A percentile compares a stretch with the other conserved stretches of the same genome.
Evolutionary conservation across 2,113 vertebrate genomes (phyloP).

Genomic region (Hydropotes inermis): DNA sequence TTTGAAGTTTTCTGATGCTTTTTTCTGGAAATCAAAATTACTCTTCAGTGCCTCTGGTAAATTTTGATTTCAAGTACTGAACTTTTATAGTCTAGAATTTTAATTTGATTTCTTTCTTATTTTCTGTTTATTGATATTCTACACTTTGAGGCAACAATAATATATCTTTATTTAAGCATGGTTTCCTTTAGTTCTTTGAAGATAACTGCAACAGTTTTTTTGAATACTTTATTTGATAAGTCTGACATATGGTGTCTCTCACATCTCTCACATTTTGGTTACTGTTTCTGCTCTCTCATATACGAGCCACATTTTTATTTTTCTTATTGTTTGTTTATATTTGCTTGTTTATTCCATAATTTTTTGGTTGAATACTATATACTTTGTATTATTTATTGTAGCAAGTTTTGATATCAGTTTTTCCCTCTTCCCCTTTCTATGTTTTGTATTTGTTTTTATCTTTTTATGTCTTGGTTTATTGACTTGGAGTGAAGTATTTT

Average conservation of each 20-base stretch:
- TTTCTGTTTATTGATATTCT: background rate
- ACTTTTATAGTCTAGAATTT: background rate
- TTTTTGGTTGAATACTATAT: background rate
- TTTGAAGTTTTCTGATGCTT: background rate
- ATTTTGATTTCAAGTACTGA: background rate
- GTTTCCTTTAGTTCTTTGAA: background rate
- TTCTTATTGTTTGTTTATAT: background rate
- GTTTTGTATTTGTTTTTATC: background rate
- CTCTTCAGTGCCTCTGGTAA: background rate
- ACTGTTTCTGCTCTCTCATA: background rate
- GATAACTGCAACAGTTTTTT: background rate
- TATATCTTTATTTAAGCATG: background rate
- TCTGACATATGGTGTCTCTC: background rate
- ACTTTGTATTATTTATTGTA: background rate
- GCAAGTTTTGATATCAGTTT: background rate
- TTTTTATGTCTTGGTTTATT: background rate
- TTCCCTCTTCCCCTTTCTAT: background rate
- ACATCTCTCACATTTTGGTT: background rate
- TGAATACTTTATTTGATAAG: background rate
- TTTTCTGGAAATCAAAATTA: background rate
- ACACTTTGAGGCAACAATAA: background rate
- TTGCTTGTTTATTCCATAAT: background rate
- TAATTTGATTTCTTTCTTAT: background rate
- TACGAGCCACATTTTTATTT: background rate
- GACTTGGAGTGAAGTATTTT: background rate